Conservation (phyloP, 2,113 vertebrate genomes). For the Podilymbus podiceps region DNA sequence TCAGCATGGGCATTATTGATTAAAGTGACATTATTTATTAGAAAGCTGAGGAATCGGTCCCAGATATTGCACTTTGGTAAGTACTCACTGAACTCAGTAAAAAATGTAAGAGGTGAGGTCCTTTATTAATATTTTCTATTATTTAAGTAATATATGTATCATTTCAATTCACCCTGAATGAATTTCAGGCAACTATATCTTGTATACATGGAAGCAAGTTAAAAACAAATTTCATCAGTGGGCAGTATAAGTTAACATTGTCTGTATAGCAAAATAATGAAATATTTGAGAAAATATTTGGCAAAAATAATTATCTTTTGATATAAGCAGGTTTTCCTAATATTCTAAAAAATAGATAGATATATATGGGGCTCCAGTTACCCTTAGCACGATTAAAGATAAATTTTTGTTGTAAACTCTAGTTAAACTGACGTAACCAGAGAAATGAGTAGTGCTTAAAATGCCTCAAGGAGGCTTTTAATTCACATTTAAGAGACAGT, state of each 20-base stretch:
- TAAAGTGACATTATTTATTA: not conserved
- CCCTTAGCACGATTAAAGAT: not conserved
- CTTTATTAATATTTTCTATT: not conserved
- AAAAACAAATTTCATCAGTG: not conserved
- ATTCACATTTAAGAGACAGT: constrained; percentile 59
- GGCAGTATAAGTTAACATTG: not conserved
- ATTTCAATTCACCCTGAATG: not conserved
- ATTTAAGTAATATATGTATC: not conserved
- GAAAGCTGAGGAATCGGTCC: not conserved
- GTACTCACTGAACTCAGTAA: not conserved
- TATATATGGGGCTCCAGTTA: not conserved
- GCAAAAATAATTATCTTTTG: not conserved
- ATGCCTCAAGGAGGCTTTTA: constrained; percentile 49
- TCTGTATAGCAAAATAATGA: not conserved
- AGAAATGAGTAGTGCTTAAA: constrained; percentile 60
- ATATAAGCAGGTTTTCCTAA: not conserved
- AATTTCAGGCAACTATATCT: not conserved
- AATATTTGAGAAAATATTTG: not conserved
- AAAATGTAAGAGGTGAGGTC: not conserved
- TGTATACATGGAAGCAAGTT: not conserved
- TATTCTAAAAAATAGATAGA: not conserved
- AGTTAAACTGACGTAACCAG: constrained; percentile 30
- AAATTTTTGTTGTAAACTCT: constrained; percentile 46
- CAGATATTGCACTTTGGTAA: not conserved
- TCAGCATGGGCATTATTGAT: not conserved